A percentile compares a stretch with the other conserved stretches of the same genome.
Conservation (phyloP, 2,113 vertebrate species). For the Catharus fuscescens region DNA sequence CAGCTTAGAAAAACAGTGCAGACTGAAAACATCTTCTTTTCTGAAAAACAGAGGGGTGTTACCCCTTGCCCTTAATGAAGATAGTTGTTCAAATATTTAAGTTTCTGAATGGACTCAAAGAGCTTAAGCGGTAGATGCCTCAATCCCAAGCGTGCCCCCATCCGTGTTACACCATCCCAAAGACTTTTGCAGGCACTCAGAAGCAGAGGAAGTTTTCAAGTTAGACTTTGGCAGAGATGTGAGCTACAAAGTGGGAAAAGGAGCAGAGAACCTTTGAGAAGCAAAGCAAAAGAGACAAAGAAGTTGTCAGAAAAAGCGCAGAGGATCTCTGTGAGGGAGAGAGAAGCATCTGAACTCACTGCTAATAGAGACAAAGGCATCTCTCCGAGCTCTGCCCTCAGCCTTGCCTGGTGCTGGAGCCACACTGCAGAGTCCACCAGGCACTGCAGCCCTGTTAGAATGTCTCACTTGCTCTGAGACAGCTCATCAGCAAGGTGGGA, state of each 20-base stretch:
- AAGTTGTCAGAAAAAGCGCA: background rate
- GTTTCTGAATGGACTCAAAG: slow-evolving; percentile 13
- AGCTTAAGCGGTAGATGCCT: background rate
- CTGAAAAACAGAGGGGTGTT: slow-evolving; percentile 21
- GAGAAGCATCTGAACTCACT: background rate
- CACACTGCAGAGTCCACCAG: fast-evolving
- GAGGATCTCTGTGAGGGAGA: background rate
- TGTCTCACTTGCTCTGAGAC: background rate
- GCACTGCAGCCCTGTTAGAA: background rate
- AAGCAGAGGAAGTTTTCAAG: background rate
- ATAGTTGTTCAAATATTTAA: slow-evolving; percentile 66
- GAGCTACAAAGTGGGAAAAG: background rate
- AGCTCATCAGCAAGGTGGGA: background rate
- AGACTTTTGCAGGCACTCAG: background rate
- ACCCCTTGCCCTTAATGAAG: slow-evolving; percentile 28
- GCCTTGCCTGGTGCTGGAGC: background rate
- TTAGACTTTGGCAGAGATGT: background rate
- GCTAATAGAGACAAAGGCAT: background rate
- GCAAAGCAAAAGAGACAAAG: background rate
- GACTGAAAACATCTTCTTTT: slow-evolving; percentile 46
- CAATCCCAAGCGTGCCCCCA: background rate
- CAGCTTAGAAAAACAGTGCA: background rate
- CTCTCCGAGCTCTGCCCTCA: background rate
- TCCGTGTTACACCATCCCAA: background rate
- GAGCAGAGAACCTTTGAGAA: background rate